Evolutionary conservation across 2,797 vertebrate genomes (phyloP).

Genomic region (Chiroxiphia lanceolata): DNA sequence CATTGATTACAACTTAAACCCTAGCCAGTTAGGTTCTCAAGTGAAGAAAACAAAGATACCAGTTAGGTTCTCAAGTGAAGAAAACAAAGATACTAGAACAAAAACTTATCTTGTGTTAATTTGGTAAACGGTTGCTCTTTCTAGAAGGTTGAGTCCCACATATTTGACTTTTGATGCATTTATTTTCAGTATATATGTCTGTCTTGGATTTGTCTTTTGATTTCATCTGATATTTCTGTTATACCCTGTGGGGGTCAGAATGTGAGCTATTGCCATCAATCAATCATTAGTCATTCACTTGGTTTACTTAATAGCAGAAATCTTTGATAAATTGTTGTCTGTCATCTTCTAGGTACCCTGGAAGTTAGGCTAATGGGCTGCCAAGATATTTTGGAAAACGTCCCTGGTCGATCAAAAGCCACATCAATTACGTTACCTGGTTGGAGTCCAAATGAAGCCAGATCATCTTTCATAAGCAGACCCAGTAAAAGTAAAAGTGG

Average conservation of each 20-base stretch:
- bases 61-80: background rate
- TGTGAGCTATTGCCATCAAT: conserved; percentile 19
- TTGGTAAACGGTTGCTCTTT: background rate
- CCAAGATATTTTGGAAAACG: conserved; percentile 87
- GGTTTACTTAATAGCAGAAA: background rate
- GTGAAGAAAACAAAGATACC: background rate
- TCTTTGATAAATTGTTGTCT: background rate
- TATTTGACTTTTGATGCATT: background rate
- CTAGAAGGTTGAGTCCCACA: background rate
- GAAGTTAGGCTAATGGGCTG: conserved; percentile 90
- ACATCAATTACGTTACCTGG: conserved; percentile 80
- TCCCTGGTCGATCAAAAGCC: conserved; percentile 86
- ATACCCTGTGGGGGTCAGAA: background rate
- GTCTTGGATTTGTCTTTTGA: background rate
- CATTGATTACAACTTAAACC: background rate
- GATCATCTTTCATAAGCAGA: conserved; percentile 86
- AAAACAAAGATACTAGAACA: background rate
- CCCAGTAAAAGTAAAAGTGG: conserved; percentile 84
- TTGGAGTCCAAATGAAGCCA: conserved; percentile 88
- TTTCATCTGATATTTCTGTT: background rate
- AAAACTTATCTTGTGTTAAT: background rate
- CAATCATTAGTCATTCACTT: background rate
- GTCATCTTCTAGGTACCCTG: conserved; percentile 80
- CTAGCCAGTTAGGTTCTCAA: background rate
- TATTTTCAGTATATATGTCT: conserved; percentile 23